Evolutionary conservation across 2,888 invertebrate species (phyloP), one percentile per base, ranked within the genome.

Genomic region (Autographa gamma): DNA sequence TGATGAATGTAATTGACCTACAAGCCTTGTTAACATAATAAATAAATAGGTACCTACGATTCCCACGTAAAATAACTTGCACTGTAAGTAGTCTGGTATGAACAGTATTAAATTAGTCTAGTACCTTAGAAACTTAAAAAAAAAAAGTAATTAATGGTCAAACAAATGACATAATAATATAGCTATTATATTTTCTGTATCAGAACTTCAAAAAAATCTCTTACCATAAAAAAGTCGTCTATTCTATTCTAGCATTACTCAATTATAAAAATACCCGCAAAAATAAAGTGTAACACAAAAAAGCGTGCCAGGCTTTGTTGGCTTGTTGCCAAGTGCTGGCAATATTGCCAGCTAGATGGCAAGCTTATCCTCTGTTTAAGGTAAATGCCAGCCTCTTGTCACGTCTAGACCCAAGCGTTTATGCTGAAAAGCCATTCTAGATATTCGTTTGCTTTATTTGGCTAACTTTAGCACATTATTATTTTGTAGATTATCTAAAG

Each of bases 381-480:
- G 76, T 82, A 81, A 82, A 83, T 72, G 74, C 70, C 58, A 77
- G 58, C 66, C 71, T 81, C 82, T 80, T 81, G 76, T 84, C 79
- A 65, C 81, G 76, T 79, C 74, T 61, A 69, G 73, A 61, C 65
- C 67, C 16, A 43, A 38, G 67, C 70, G 69, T 78, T 81, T 74
- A 69, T 70, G 79, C 79, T 81, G 81, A 71, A 74, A 70, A 73
- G 66, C 66, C 69, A 73, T 60, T 62, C 62, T 82, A 69, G 62
- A 67, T 66, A 68, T 72, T 60, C 72, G 78, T 77, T 76, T 59
- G 58, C 43, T 59, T 66, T 70, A n/a, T 48, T 48, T 48, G n/a
- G 48, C 48, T 16, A 1, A 48, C 48, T n/a, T 48, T 48, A 5
- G 6, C n/a, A 48, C 16, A 13, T 43, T 43, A 43, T 43, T 43